A percentile compares a stretch with the other conserved stretches of the same genome.
These are phyloP conservation scores for Megaceryle torquata DNA, from an alignment of 2,113 vertebrate species.

Conservation along the genomic window DNA sequence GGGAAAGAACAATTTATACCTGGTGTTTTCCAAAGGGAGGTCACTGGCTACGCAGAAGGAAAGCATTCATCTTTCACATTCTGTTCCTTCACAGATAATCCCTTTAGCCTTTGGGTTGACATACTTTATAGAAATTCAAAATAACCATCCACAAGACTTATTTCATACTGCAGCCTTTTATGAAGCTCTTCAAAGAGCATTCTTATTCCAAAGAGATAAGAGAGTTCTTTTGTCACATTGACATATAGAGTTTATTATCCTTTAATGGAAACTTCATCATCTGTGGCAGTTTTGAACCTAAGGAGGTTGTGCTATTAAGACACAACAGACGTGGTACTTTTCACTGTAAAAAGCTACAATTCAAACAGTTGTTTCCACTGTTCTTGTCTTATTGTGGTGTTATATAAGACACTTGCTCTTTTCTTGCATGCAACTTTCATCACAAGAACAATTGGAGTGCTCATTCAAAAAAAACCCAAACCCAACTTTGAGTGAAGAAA, in stretches of 20 bases:
- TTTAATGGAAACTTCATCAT: constrained; percentile 37
- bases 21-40: neutral
- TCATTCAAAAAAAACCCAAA: neutral
- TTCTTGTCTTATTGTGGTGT: neutral
- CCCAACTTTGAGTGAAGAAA: neutral
- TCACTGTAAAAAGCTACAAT: neutral
- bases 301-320: neutral
- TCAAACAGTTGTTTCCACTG: neutral
- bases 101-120: constrained; percentile 8
- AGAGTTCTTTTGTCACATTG: constrained; percentile 40
- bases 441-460: neutral
- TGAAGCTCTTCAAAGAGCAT: constrained; percentile 40
- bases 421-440: neutral
- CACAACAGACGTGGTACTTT: neutral
- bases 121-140: constrained; percentile 36
- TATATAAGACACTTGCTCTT: neutral
- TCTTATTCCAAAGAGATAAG: constrained; percentile 42
- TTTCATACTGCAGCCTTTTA: neutral
- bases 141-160: neutral
- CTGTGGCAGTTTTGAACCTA: constrained; percentile 8
- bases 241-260: constrained; percentile 40
- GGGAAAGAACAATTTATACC: neutral
- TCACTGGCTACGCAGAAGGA: neutral
- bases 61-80: neutral
- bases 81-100: constrained; percentile 11